Evolutionary conservation across 2,888 invertebrate genomes (phyloP), one percentile per base, ranked within the genome.

Genomic region (Phyto melanocephala): DNA sequence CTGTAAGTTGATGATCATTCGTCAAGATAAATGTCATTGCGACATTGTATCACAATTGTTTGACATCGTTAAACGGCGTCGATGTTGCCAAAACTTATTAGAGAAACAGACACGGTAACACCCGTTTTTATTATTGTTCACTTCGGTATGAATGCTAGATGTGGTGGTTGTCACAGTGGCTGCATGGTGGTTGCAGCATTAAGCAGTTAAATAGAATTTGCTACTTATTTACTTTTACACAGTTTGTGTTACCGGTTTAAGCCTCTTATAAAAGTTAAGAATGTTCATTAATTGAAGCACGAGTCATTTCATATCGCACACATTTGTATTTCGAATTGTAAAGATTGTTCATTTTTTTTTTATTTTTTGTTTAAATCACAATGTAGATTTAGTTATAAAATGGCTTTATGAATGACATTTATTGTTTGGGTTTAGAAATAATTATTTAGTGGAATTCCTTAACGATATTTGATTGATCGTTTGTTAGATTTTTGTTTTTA

Each of bases 11-110:
- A 60, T 71, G 84, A 83, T 85, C 84, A 85, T 85, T 84, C 85
- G 83, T 85, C 85, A 85, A 84, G 84, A 85, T 85, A 84, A 85
- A 82, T 72, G 85, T 85, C 85, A 84, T 62, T 85, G 84, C 82
- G 80, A 85, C 80, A 85, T 79, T 84, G 82, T 85, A 80, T 71
- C 80, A 72, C 58, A 79, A 80, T 79, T 80, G 79, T 74, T 80
- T 75, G 74, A 68, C 71, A 77, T 35, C 52, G 63, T 6, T 50
- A 75, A 82, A 52, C 70, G 67, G 47, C 68, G 75, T 58, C 50
- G 4, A 54, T 75, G 74, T 82, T 82, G 82, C 82, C 79, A 82
- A 82, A 82, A 82, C 82, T 82, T 82, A 82, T 82, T 79, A 79
- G 62, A 72, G 68, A 47, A 40, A 50, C 33, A 60, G 56, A 79